phyloP scores from a whole-genome alignment of 2,113 vertebrate genomes.

The Astur gentilis region DNA sequence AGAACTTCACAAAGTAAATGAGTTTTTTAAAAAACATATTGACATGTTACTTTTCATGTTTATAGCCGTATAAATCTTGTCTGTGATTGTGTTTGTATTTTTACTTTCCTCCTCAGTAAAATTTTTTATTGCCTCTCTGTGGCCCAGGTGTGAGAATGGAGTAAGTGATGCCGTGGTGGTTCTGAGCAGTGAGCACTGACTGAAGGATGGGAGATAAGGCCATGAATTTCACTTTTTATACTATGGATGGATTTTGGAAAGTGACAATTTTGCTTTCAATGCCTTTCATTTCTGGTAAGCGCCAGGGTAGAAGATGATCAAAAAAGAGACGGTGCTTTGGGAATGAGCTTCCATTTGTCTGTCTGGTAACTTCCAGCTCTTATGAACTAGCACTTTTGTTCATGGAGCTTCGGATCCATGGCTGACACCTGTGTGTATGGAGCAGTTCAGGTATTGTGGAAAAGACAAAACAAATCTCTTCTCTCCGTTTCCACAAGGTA shows the following conservation, averaged over 20 bases:
- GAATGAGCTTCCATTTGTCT: background rate
- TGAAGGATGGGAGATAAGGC: background rate
- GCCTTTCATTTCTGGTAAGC: background rate
- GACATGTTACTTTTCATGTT: background rate
- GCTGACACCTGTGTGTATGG: background rate
- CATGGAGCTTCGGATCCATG: background rate
- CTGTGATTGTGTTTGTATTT: background rate
- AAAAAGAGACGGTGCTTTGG: background rate
- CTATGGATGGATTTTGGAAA: background rate
- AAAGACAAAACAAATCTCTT: background rate
- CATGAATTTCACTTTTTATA: background rate
- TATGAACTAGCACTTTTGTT: accelerated
- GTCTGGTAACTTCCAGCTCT: background rate
- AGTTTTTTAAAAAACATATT: accelerated
- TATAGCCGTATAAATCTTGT: background rate
- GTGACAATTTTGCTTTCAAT: background rate
- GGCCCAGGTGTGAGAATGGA: background rate
- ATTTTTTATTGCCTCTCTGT: background rate
- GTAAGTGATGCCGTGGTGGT: background rate
- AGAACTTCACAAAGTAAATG: background rate
- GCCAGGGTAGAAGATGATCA: background rate
- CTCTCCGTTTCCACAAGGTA: background rate
- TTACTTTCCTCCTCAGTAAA: background rate
- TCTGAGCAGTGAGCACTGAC: background rate
- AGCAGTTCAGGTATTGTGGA: background rate